Evolutionary conservation across 2,888 invertebrate species (phyloP), one percentile per base, ranked within the genome.

Genomic region (Diaperis boleti): DNA sequence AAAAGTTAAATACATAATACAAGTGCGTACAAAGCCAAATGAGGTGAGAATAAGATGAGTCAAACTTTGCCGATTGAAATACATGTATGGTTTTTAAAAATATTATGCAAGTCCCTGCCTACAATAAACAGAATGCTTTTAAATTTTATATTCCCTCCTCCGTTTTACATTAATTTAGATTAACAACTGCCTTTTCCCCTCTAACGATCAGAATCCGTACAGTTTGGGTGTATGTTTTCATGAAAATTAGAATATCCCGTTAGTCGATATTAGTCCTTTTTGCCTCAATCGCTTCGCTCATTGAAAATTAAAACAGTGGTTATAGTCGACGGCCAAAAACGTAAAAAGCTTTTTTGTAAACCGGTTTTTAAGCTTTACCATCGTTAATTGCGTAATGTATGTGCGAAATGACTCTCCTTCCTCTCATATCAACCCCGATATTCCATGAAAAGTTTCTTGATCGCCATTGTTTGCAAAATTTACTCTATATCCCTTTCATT

Each of bases 381-480:
- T 26, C 26, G 26, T 3, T 26, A 26, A 26, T 26, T 26, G 26
- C 26, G 6, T 26, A 5, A 14, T 29, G 13, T 29, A 45, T 29
- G 33, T 4, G 31, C 13, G 29, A 50, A 50, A 18, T 50, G 35
- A 11, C 20, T 35, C 20, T n/a, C 35, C 6, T 50, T 13, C 20
- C 35, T 11, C 50, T 20, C 35, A 4, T 37, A 22, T 33, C 18
- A 17, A 18, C 15, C 13, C 3, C 11, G 50, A 20, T 35, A 31
- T 33, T 50, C 15, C 35, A 35, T 50, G 11, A 50, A 50, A 50
- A 50, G 13, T 50, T 50, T 50, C 50, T 50, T 50, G 50, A 50
- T 35, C 35, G 50, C 35, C 15, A 37, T 50, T 50, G 50, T 50
- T 10, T 47, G 13, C 14, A 15, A 31, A 47, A 47, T 47, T 13